Percentiles rank a stretch among this genome's conserved stretches.
phyloP scores from a whole-genome alignment of 2,888 invertebrate species.

The Parapristionchus giblindavisi region DNA sequence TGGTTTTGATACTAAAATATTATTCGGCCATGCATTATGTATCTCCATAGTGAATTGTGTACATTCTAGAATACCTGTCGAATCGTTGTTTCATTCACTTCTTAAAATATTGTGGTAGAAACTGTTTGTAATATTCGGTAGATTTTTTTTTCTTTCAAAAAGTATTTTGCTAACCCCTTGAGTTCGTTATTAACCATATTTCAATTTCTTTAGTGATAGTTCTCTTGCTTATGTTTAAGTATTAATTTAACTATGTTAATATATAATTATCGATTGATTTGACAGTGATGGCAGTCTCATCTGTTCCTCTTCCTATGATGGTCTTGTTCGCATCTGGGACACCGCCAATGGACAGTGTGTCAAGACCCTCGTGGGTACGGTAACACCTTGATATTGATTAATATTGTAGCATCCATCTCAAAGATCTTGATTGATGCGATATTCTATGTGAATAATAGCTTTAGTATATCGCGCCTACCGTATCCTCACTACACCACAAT shows the following conservation, averaged over 20 bases:
- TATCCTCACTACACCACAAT: neutral
- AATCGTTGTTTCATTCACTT: no score
- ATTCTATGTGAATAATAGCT: neutral
- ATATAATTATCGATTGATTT: slow-evolving; percentile 77
- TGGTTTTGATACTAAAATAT: no score
- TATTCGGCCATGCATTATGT: no score
- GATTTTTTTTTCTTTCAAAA: no score
- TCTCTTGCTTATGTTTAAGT: no score
- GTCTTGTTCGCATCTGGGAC: slow-evolving; percentile 98
- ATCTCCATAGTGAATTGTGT: no score
- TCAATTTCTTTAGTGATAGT: no score
- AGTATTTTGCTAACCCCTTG: neutral
- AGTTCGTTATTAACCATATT: neutral
- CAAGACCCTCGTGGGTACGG: slow-evolving; percentile 90
- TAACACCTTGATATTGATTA: no score
- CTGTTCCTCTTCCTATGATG: slow-evolving; percentile 98
- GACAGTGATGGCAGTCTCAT: slow-evolving; percentile 97
- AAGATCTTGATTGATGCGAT: neutral
- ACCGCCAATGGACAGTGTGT: slow-evolving; percentile 98
- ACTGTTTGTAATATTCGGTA: no score
- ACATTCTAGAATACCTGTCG: no score
- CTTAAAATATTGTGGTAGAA: no score
- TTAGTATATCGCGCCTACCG: neutral
- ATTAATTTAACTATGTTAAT: no score
- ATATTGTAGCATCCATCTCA: slow-evolving; percentile 36